Conservation (phyloP, 92 coral and sea anemone genomes). For the Parazoanthus darwini region DNA sequence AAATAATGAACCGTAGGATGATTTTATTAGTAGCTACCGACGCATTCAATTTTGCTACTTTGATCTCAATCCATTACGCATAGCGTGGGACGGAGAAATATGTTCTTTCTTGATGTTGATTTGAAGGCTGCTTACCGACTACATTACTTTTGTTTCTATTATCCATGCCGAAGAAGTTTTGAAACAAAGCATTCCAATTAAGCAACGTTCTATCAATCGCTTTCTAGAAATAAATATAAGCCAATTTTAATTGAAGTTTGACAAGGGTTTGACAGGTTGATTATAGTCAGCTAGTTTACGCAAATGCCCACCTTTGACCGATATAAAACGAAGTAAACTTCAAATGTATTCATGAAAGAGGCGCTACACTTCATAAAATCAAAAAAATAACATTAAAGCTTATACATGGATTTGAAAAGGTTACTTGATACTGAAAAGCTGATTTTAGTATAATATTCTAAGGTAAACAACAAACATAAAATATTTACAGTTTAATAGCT, state of each 20-base stretch:
- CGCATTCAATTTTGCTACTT: not conserved
- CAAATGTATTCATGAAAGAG: not conserved
- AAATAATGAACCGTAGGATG: not conserved
- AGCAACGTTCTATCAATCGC: not conserved
- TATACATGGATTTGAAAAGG: not conserved
- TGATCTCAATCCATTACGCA: not conserved
- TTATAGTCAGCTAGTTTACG: not conserved
- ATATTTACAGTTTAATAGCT: not conserved
- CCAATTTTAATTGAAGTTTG: not conserved
- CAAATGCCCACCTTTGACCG: not conserved
- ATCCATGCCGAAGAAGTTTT: not conserved
- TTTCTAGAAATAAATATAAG: not conserved
- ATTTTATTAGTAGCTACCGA: not conserved
- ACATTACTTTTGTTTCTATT: too few relatives aligned
- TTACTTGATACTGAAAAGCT: not conserved
- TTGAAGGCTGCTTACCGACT: not conserved
- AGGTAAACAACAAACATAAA: too few relatives aligned
- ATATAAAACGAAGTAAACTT: too few relatives aligned
- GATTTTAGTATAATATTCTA: not conserved
- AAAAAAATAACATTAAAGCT: not conserved
- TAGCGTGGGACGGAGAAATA: not conserved
- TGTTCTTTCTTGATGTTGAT: not conserved
- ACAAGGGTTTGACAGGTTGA: not conserved
- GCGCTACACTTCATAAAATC: not conserved
- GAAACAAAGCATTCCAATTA: not conserved